Percentiles rank a stretch among this genome's conserved stretches.
These are phyloP conservation scores for Synergus umbraculus DNA, from an alignment of 2,888 invertebrate genomes.

Conservation along the genomic window DNA sequence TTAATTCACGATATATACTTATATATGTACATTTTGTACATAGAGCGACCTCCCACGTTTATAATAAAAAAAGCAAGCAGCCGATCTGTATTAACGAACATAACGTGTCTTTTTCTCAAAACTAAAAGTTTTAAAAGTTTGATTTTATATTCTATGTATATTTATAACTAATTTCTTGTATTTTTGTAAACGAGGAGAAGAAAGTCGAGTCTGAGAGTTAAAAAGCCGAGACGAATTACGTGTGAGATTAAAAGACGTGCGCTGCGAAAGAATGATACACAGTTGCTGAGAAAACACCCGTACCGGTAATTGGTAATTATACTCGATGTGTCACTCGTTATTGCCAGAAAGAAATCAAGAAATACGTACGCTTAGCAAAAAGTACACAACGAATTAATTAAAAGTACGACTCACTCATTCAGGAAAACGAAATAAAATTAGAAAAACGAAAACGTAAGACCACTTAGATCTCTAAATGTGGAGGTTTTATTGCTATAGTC, in stretches of 20 bases:
- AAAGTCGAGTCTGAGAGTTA: neutral
- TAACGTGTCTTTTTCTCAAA: no score
- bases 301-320: constrained; percentile 30
- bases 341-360: neutral
- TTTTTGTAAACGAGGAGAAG: neutral
- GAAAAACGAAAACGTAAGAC: neutral
- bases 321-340: constrained; percentile 16
- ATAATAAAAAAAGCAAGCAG: no score
- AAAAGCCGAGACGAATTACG: neutral
- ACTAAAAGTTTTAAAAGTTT: neutral
- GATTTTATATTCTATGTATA: neutral
- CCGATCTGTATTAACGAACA: no score
- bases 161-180: neutral
- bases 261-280: constrained; percentile 6
- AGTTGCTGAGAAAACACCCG: neutral
- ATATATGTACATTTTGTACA: no score
- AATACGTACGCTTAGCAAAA: neutral
- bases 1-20: no score
- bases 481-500: neutral
- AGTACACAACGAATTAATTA: neutral
- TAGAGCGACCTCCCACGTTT: no score
- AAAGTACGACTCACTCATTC: neutral
- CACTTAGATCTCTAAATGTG: neutral
- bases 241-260: constrained; percentile 14
- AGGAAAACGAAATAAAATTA: neutral